Evolutionary conservation across 2,113 vertebrate genomes (phyloP), one percentile per base, ranked within the genome.

Genomic region (Calonectris borealis): DNA sequence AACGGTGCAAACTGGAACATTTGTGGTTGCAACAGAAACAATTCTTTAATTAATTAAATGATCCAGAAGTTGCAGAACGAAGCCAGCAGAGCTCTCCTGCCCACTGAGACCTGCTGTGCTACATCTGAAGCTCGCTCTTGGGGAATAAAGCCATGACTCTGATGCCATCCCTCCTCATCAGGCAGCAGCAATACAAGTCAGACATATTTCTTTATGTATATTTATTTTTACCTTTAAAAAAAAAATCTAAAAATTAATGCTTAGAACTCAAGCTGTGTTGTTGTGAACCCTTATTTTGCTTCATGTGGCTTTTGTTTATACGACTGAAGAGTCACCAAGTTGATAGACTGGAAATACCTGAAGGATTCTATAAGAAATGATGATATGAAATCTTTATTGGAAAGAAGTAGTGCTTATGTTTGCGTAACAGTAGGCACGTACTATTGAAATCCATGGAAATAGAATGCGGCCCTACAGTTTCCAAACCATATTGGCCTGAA

Each of bases 11-110:
- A 95, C 75, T 70, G 86, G 89, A 88, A 87, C 93, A 66, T 85
- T 94, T 95, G 81, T 38, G 12, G 72, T 85, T 69, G 78, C 89
- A 94, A 89, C 25, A 95, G 86, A 95, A 94, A 93, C 42, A 32
- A 85, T 89, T 46, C 15, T 93, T 93, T 60, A 96, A 94, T 93
- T 90, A 94, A 94, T 76, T 57, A 32, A 85, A 65, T 1, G 13
- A 83, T 76, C 16, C 89, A 80, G 78, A 81, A 94, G 49, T 86
- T 75, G 64, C 65, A 65, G 65, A 69, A 72, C 1, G 34, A 87
- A 94, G 91, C 73, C 86, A 94, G 78, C 22, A 79, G 80, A 90
- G 84, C 42, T 87, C 44, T 78, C 49, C 61, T 69, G 57, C 54
- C 52, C 34, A 12, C 38, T 27, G 42, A 86, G 69, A 44, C 17